phyloP scores from a whole-genome alignment of 2,888 invertebrate species.

The Drosophila crucigera region DNA sequence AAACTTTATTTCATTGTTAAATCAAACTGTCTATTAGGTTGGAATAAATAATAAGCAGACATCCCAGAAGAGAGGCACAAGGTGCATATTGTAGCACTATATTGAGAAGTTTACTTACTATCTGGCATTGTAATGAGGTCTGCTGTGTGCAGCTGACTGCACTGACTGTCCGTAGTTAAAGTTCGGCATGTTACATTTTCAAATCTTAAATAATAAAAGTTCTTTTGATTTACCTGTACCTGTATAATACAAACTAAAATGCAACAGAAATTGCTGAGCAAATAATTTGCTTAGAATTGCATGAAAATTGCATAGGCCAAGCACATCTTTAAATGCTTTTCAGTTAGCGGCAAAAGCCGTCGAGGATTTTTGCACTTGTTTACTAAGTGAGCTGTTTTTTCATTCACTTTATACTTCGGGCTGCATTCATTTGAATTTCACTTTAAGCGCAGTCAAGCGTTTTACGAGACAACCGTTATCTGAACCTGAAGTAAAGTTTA shows the following conservation, averaged over 20 bases:
- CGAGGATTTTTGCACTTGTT: slow-evolving; percentile 8
- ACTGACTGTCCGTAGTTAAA: background rate
- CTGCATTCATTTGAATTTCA: slow-evolving; percentile 32
- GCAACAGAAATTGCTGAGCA: background rate
- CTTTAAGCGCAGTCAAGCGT: slow-evolving; percentile 27
- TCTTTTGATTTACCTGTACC: background rate
- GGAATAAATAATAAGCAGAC: background rate
- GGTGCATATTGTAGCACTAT: background rate
- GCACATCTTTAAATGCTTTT: background rate
- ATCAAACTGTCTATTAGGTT: background rate
- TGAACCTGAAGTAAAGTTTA: slow-evolving; percentile 19
- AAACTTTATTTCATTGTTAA: background rate
- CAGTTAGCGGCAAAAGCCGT: background rate
- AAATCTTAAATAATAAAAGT: background rate
- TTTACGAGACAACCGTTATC: slow-evolving; percentile 14
- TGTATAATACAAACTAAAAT: background rate
- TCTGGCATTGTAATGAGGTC: background rate
- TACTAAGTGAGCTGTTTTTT: slow-evolving; percentile 13
- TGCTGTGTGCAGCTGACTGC: slow-evolving; percentile 1
- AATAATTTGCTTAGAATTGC: background rate
- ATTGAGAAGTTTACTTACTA: background rate
- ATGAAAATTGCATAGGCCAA: slow-evolving; percentile 1
- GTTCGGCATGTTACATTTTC: background rate
- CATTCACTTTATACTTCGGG: slow-evolving; percentile 9
- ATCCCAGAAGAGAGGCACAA: background rate